These are phyloP conservation scores for Megastigmus dorsalis DNA, from an alignment of 2,888 invertebrate genomes.

Conservation along the genomic window DNA sequence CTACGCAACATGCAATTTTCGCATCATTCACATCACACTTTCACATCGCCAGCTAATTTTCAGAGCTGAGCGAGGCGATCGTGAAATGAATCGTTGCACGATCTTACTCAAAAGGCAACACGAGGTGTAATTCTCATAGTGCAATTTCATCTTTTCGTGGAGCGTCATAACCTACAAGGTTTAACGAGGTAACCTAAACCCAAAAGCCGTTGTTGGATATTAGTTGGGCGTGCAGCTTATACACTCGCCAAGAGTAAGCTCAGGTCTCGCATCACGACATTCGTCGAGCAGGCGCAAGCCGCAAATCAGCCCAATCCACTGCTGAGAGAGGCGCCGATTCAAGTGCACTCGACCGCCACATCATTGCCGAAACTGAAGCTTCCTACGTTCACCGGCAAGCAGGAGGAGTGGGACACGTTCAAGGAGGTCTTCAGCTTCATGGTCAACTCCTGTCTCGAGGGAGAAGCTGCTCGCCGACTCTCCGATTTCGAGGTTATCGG, in stretches of 20 bases:
- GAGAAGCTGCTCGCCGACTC: background rate
- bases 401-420: background rate
- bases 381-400: background rate
- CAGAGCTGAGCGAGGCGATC: no score
- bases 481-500: background rate
- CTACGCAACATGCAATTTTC: no score
- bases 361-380: background rate
- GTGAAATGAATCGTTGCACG: no score
- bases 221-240: no score
- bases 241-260: constrained; percentile 9
- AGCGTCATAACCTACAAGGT: background rate
- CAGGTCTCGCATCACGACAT: background rate
- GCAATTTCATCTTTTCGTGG: no score
- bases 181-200: no score
- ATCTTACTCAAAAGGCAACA: no score
- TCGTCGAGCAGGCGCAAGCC: constrained; percentile 9
- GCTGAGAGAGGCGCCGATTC: background rate
- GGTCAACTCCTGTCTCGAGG: background rate
- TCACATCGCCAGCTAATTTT: no score
- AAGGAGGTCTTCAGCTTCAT: background rate
- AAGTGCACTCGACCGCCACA: background rate
- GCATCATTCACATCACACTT: no score
- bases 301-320: background rate
- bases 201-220: no score
- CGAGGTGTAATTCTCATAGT: no score